Conservation (phyloP, 2,888 invertebrate genomes). For the Mesorhabditis sp. region DNA sequence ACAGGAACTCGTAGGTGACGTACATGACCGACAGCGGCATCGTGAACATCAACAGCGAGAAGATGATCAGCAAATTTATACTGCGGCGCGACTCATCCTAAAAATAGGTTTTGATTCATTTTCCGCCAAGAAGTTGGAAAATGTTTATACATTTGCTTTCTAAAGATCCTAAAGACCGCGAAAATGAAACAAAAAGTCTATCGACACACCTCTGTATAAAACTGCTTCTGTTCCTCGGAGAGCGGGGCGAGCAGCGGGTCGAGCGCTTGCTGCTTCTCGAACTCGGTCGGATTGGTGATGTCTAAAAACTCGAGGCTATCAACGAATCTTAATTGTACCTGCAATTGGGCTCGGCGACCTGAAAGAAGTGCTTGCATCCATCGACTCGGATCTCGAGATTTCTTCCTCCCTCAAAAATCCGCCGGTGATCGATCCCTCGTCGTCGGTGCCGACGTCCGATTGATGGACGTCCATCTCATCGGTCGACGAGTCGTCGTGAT, state of each 20-base stretch:
- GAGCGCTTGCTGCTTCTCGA: not conserved
- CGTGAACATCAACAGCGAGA: conserved; percentile 1
- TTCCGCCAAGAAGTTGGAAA: no score
- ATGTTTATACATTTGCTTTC: no score
- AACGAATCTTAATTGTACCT: not conserved
- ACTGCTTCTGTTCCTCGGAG: not conserved
- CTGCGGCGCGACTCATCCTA: not conserved
- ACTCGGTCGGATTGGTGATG: conserved; percentile 6
- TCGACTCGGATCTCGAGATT: no score
- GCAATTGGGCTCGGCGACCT: no score
- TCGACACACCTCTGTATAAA: not conserved
- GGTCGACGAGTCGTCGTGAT: no score
- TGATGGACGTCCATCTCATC: no score
- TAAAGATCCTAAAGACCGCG: no score
- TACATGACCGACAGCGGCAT: not conserved
- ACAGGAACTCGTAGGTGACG: not conserved
- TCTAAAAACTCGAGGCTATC: not conserved
- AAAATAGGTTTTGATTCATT: not conserved
- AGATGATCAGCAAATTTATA: not conserved
- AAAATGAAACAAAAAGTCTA: not conserved
- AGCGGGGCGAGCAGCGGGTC: not conserved
- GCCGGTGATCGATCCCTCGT: no score
- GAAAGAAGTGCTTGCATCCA: no score
- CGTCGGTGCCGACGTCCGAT: no score
- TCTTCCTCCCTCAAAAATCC: no score